These are phyloP conservation scores for Drosophila kepulauana DNA, from an alignment of 1,140 invertebrate genomes.

Conservation along the genomic window DNA sequence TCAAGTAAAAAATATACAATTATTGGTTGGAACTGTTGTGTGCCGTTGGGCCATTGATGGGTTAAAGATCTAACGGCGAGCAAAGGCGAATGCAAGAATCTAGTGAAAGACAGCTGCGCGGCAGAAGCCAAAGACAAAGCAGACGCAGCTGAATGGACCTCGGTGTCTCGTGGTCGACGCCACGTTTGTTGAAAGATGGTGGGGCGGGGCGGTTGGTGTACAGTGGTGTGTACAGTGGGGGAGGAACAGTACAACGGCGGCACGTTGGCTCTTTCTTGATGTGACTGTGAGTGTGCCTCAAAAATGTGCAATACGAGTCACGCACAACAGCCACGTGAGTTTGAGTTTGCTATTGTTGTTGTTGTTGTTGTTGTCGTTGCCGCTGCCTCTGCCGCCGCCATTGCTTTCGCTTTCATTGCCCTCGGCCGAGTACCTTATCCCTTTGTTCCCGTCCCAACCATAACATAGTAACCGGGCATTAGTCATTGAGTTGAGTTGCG, in stretches of 20 bases:
- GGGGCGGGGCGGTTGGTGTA: neutral
- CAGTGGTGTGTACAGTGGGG: neutral
- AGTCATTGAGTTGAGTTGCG: neutral
- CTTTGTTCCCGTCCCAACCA: neutral
- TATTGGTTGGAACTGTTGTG: too few relatives aligned
- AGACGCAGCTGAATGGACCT: conserved; percentile 8
- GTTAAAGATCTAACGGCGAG: neutral
- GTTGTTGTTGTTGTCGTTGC: neutral
- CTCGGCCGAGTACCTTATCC: neutral
- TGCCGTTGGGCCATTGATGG: neutral
- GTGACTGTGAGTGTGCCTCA: conserved; percentile 5
- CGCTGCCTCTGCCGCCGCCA: neutral
- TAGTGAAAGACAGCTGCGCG: neutral
- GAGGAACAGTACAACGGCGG: conserved; percentile 2
- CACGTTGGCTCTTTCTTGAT: conserved; percentile 36
- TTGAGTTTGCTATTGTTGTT: conserved; percentile 29
- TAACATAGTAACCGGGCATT: neutral
- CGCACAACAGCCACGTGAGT: neutral
- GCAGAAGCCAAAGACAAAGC: neutral
- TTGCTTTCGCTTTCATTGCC: conserved; percentile 11
- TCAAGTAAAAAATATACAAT: neutral
- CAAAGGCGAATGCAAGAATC: conserved; percentile 3
- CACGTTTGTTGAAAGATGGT: neutral
- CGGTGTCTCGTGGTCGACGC: conserved; percentile 10
- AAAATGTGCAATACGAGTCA: too few relatives aligned